Base-by-base conservation (phyloP, 2,797 vertebrate species). In the Myotis planiceps region DNA sequence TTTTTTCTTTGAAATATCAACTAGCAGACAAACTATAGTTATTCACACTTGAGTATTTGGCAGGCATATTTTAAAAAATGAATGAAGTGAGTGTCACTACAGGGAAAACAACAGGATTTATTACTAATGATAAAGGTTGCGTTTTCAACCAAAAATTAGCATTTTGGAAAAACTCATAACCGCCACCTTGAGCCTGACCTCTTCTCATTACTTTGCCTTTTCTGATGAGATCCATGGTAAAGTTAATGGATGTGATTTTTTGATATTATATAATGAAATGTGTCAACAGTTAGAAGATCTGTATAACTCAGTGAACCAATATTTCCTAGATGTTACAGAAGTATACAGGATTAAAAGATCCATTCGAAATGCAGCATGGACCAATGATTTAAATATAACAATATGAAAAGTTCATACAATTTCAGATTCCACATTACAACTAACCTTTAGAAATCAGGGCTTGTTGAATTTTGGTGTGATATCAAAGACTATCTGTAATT, bases 141-240 rank as follows among this genome's bases (percentile, higher is more conserved):
- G 6, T 89, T 88, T 96, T 79, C 66, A 89, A 92, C 81, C 49
- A 66, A 84, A 69, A 85, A 25, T 60, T 51, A 81, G 27, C 82
- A 68, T 93, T 88, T 79, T 74, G 37, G 69, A 32, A 88, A 95
- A 96, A 51, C 42, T 47, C 18, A 0, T 39, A 19, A 69, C 53
- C 0, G 4, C 53, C 27, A 58, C 45, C 51, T 88, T 49, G 51
- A 87, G 18, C 45, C 69, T 88, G 82, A 76, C 23, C 60, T 80
- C 51, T 96, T 90, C 42, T 55, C n/a, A 21, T 93, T 69, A 49
- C 55, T 76, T 81, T 78, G 65, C 47, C 53, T 83, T 94, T 84
- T 87, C 66, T 84, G 79, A 49, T 66, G 71, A 94, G 21, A 55
- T 75, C 45, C 51, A 34, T 72, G 60, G 13, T 42, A 8, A 25